Evolutionary conservation across 2,113 vertebrate genomes (phyloP), one percentile per base, ranked within the genome.

Genomic region (Datnioides undecimradiatus): DNA sequence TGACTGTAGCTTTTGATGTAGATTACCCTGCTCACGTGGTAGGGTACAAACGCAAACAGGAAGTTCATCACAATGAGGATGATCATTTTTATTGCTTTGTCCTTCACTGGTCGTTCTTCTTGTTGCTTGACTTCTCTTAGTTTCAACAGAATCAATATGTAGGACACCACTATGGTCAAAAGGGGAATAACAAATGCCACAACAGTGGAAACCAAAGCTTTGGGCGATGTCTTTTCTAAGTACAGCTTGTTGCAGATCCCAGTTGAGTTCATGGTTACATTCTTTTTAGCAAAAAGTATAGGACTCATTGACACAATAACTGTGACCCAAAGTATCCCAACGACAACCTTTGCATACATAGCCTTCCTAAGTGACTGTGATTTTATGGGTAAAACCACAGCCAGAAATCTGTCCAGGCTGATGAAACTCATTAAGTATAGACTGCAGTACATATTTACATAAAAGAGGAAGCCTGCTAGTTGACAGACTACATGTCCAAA

Each of bases 361-460:
- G 57, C 52, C 41, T 78, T 95, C 66, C 94, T 85, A 2, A 94
- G 21, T 13, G 43, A 58, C 34, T 38, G 76, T 3, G 88, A 89
- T 40, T 59, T 89, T 67, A 93, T n/a, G 1, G 94, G 91, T 1
- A 94, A 38, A 60, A 88, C 86, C 51, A 94, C 75, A 62, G 93
- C 93, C 23, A 95, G 21, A 33, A 93, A 84, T 63, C 94, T 92
- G 67, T 95, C 93, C 19, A 95, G 64, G 64, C 93, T 93, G 75
- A 95, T 94, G 52, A 91, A 92, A 41, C 91, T 90, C 90, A 95
- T 94, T 14, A 95, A 63, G 66, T 92, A 95, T 27, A 95, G 79
- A 68, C 94, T 95, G 73, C 94, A 92, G 86, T 95, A 95, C 88
- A 95, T 90, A 82, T 95, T 95, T 2, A 95, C 70, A 67, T 93